phyloP scores from a whole-genome alignment of 2,797 vertebrate species.

The Chaetodon trifasciatus region DNA sequence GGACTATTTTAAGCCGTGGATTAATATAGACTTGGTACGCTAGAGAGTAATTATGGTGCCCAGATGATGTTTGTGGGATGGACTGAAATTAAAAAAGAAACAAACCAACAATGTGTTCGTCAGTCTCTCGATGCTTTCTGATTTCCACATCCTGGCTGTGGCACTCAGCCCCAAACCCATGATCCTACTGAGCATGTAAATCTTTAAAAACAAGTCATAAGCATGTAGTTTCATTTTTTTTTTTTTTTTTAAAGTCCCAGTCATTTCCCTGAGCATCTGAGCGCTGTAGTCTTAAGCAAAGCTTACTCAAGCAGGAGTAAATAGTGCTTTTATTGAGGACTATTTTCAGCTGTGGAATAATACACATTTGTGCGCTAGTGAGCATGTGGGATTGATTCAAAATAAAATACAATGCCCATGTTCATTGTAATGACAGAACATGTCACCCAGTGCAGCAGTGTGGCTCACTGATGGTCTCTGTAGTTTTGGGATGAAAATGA shows the following conservation, averaged over 20 bases:
- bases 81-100: background rate
- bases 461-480: background rate
- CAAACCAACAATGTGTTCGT: background rate
- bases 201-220: background rate
- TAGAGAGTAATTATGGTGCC: background rate
- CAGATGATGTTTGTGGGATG: background rate
- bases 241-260: background rate
- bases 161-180: background rate
- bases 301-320: background rate
- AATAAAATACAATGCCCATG: background rate
- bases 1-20: background rate
- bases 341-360: constrained; percentile 7
- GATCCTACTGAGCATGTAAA: background rate
- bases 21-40: background rate
- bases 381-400: background rate
- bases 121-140: background rate
- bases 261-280: background rate
- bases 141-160: background rate
- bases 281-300: background rate
- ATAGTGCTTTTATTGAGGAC: background rate
- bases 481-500: background rate
- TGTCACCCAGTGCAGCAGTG: background rate
- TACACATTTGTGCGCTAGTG: background rate
- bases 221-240: background rate
- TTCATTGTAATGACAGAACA: background rate